Percentiles rank a stretch among this genome's conserved stretches.
These are phyloP conservation scores for Nasua narica DNA, from an alignment of 2,797 vertebrate species.

Conservation along the genomic window DNA sequence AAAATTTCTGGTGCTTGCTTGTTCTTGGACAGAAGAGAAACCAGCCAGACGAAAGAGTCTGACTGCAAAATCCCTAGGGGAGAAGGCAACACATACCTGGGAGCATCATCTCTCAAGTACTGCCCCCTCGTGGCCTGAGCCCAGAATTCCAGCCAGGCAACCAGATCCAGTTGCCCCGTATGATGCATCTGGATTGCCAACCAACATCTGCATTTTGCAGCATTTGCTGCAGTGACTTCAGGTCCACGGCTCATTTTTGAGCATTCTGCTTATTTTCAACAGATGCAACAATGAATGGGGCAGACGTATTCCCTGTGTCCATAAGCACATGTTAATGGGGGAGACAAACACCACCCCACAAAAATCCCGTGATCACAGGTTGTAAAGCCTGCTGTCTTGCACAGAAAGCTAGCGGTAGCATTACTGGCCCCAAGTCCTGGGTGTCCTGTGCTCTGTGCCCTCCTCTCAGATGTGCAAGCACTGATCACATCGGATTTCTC, in stretches of 20 bases:
- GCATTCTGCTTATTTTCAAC: neutral
- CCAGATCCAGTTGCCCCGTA: rapidly evolving
- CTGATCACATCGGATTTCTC: neutral
- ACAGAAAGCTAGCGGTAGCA: rapidly evolving
- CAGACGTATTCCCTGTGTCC: rapidly evolving
- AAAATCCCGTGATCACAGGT: neutral
- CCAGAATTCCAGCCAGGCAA: neutral
- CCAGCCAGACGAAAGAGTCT: neutral
- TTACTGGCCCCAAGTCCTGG: neutral
- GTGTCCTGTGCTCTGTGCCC: too few species aligned
- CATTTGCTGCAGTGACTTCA: neutral
- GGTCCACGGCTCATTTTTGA: neutral
- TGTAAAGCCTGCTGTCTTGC: rapidly evolving
- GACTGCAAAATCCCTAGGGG: neutral
- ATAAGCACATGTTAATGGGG: rapidly evolving
- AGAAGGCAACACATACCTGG: neutral
- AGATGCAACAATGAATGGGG: neutral
- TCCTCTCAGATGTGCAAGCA: too few species aligned
- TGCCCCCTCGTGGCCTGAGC: neutral
- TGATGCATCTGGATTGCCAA: neutral
- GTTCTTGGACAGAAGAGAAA: neutral
- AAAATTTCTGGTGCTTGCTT: neutral
- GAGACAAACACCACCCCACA: neutral
- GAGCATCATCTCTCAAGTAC: neutral
- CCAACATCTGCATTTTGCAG: neutral